Conservation (phyloP, 1,140 invertebrate genomes). For the Calliopsis andreniformis region DNA sequence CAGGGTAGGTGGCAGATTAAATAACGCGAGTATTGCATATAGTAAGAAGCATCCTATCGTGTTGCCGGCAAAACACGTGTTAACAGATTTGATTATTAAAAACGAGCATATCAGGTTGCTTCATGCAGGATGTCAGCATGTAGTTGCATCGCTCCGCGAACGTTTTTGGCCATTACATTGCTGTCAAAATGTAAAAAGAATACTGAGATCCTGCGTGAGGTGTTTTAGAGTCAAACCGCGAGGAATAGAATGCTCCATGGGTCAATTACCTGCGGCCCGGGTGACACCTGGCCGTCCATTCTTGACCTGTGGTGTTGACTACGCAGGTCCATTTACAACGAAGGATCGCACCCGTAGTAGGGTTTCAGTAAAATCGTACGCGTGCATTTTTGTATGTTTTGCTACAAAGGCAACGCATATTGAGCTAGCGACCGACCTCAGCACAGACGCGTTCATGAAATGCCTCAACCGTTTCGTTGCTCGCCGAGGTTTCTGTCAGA, state of each 20-base stretch:
- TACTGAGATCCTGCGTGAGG: background rate
- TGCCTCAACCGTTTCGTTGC: no score
- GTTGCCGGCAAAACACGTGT: no score
- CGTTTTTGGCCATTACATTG: background rate
- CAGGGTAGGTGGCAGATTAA: no score
- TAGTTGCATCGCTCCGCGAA: background rate
- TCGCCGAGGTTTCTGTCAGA: no score
- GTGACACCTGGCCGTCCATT: background rate
- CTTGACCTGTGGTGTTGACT: background rate
- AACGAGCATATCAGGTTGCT: no score
- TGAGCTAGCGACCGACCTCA: no score
- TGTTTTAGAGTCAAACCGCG: background rate
- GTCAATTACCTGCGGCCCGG: background rate
- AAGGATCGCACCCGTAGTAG: background rate
- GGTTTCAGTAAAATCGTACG: background rate
- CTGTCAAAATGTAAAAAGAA: no score
- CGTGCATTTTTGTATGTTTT: background rate
- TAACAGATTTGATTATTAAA: no score
- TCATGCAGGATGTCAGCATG: background rate
- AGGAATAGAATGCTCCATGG: background rate
- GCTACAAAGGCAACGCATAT: no score
- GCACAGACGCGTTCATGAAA: no score
- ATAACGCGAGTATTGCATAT: no score
- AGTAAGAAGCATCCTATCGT: no score
- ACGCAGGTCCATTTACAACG: background rate